Base-by-base conservation (phyloP, 2,113 vertebrate species). In the Otocyon megalotis region DNA sequence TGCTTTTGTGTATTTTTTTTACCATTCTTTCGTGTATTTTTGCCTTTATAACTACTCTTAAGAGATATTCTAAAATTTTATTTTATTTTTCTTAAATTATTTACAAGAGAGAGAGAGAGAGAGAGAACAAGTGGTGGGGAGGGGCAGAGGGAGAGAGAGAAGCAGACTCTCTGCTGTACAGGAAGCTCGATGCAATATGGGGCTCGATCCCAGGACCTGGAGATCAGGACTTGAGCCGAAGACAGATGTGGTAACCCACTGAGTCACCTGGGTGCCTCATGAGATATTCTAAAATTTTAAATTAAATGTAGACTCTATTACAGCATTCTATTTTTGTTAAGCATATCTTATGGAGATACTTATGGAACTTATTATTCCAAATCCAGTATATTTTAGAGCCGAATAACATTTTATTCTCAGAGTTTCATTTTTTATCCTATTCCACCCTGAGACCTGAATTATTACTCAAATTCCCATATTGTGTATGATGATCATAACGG, bases 301-400 rank as follows among this genome's bases (percentile, higher is more conserved):
- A 67, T 43, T 72, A 35, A 90, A 69, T 80, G 48, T 90, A 95
- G 84, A 90, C 50, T 92, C 79, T 77, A 72, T 91, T 92, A 90
- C 12, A 74, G 28, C 83, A 67, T 79, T 97, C 79, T 81, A 85
- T 81, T 90, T 95, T 88, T 71, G 65, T 95, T 94, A 86, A 95
- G 74, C 20, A 93, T 4, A 62, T 82, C 93, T 95, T 72, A 91
- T 30, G 63, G 50, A 81, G 62, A 16, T 53, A 80, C 77, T 90
- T 69, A n/a, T n/a, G n/a, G 20, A 63, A 63, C 16, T 69, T 76
- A 22, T 93, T 85, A 76, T 91, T 94, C n/a, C 58, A 97, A 43
- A 96, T 32, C 74, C 26, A 85, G 7, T 82, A n/a, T 69, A 74
- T 58, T 95, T 95, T 71, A 83, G 56, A 92, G 14, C 84, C 79